These are phyloP conservation scores for Aphidius ervi DNA, from an alignment of 1,140 invertebrate species.

Conservation along the genomic window DNA sequence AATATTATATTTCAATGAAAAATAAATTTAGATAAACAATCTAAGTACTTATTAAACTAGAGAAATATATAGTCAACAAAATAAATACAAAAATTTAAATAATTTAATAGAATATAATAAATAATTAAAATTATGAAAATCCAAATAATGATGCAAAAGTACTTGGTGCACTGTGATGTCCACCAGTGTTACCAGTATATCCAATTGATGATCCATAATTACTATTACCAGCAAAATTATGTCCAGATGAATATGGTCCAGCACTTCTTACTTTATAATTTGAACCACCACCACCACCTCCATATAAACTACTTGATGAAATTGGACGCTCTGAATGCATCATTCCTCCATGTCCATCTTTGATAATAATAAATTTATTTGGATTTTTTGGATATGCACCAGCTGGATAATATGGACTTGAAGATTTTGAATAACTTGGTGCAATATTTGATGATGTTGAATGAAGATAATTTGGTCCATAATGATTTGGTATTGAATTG, in stretches of 20 bases:
- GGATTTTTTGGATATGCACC: conserved; percentile 25
- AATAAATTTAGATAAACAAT: too few relatives aligned
- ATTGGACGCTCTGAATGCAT: conserved; percentile 18
- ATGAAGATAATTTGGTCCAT: background rate
- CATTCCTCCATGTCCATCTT: conserved; percentile 24
- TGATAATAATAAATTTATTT: conserved; percentile 29
- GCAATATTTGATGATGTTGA: conserved; percentile 20
- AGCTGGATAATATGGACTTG: conserved; percentile 19
- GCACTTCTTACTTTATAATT: conserved; percentile 24
- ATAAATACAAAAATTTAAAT: too few relatives aligned
- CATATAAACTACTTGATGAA: conserved; percentile 21
- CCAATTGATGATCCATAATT: conserved; percentile 13
- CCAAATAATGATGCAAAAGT: conserved; percentile 5
- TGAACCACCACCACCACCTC: background rate
- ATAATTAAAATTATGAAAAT: conserved; percentile 2
- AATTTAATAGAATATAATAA: too few relatives aligned
- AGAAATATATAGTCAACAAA: conserved; percentile 3
- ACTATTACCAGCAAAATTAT: conserved; percentile 10
- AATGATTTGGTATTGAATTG: too few relatives aligned
- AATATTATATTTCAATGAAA: too few relatives aligned
- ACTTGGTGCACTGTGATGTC: background rate
- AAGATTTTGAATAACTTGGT: conserved; percentile 25
- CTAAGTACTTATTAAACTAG: background rate
- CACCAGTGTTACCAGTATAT: conserved; percentile 12
- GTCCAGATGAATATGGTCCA: conserved; percentile 16